Evolutionary conservation across 2,113 vertebrate genomes (phyloP).

Genomic region (Calidris pygmaea): DNA sequence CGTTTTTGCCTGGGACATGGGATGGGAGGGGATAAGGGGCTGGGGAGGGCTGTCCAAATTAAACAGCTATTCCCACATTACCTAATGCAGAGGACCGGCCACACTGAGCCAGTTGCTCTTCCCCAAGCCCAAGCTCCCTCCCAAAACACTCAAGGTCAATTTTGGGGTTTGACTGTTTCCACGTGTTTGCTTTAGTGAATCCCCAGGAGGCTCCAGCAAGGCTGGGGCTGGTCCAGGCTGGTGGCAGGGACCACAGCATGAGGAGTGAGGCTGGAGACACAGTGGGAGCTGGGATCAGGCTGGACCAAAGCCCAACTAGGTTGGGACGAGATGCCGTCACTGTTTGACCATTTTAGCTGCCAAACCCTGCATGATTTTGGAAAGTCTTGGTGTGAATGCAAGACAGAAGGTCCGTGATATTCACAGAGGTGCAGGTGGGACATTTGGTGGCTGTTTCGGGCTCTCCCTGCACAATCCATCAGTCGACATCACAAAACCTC

Average conservation of each 20-base stretch:
- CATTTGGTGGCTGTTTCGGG: accelerated
- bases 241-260: accelerated
- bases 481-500: neutral
- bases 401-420: neutral
- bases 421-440: neutral
- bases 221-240: neutral
- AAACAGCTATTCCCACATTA: neutral
- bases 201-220: neutral
- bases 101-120: neutral
- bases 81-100: neutral
- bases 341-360: neutral
- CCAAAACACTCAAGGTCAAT: neutral
- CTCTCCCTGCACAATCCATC: neutral
- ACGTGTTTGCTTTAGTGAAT: neutral
- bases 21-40: neutral
- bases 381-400: neutral
- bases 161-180: neutral
- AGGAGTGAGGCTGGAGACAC: neutral
- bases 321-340: accelerated
- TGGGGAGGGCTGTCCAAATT: neutral
- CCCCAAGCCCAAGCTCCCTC: neutral
- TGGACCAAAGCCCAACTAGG: neutral
- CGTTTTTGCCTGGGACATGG: neutral
- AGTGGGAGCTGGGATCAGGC: neutral
- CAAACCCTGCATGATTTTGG: neutral